Evolutionary conservation across 2,113 vertebrate genomes (phyloP).

Genomic region (Glareola pratincola): DNA sequence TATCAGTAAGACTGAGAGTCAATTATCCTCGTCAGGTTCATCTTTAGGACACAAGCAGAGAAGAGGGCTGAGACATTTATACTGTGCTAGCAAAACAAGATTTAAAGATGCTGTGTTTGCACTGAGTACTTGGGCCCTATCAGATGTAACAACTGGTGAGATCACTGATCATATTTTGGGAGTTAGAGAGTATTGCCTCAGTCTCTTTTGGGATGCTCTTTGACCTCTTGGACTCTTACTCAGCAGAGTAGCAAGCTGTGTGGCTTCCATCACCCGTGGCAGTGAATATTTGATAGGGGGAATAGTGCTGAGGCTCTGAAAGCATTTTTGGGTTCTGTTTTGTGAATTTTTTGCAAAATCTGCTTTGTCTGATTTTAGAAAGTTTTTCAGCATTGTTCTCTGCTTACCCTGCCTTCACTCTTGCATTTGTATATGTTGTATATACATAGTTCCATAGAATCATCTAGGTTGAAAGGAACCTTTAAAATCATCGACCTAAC

Average conservation of each 20-base stretch:
- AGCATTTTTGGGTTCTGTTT: neutral
- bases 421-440: neutral
- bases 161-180: neutral
- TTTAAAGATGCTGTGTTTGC: neutral
- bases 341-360: neutral
- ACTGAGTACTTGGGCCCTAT: neutral
- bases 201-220: neutral
- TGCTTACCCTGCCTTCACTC: neutral
- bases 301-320: neutral
- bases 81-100: neutral
- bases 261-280: neutral
- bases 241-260: neutral
- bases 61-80: neutral
- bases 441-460: neutral
- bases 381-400: neutral
- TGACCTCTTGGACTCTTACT: neutral
- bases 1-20: slow-evolving; percentile 60
- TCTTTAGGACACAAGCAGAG: slow-evolving; percentile 41
- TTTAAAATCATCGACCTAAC: neutral
- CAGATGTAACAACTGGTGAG: neutral
- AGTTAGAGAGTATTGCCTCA: neutral
- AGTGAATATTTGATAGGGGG: neutral
- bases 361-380: neutral
- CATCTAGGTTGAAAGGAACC: neutral
- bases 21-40: slow-evolving; percentile 50